phyloP scores from a whole-genome alignment of 2,113 vertebrate species.

The Bujurquina vittata region DNA sequence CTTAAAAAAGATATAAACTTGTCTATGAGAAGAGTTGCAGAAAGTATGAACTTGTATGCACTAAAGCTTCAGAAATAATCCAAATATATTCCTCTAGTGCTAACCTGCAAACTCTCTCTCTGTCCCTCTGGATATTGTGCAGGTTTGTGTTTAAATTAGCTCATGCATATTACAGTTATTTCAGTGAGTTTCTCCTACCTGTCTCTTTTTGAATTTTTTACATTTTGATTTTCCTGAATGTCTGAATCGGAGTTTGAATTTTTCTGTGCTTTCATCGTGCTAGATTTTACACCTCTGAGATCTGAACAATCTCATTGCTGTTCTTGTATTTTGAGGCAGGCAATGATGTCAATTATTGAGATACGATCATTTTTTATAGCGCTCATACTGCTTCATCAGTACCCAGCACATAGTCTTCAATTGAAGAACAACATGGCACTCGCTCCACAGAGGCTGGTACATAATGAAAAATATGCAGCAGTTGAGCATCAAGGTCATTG shows the following conservation, averaged over 20 bases:
- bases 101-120: not conserved
- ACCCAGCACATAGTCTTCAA: not conserved
- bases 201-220: not conserved
- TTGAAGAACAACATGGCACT: conserved; percentile 4
- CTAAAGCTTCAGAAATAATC: conserved; percentile 1
- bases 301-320: not conserved
- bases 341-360: conserved; percentile 15
- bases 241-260: not conserved
- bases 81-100: conserved; percentile 15
- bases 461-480: conserved; percentile 47
- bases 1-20: not conserved
- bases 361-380: not conserved
- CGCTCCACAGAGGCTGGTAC: conserved; percentile 18
- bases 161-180: not conserved
- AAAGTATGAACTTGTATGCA: not conserved
- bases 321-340: not conserved
- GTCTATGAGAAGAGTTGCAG: not conserved
- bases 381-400: conserved; percentile 17
- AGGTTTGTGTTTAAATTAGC: not conserved
- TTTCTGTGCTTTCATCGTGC: not conserved
- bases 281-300: conserved; percentile 1
- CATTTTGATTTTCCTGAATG: not conserved
- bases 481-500: conserved; percentile 65
- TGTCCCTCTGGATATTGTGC: not conserved
- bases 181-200: not conserved